Evolutionary conservation across 2,888 invertebrate genomes (phyloP).

Genomic region (Nymphalis urticae): DNA sequence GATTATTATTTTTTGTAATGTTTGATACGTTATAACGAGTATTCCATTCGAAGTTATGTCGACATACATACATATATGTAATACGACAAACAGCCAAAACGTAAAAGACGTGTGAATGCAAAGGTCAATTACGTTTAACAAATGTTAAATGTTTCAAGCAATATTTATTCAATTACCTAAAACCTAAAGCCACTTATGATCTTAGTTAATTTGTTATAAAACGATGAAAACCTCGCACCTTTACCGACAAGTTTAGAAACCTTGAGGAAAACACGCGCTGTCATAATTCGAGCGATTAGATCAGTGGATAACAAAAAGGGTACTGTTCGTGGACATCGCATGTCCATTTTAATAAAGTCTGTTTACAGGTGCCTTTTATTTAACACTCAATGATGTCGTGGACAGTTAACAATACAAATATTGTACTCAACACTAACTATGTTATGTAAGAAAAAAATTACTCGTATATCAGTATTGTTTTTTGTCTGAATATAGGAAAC

Average conservation of each 20-base stretch:
- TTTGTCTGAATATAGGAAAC: too few species aligned
- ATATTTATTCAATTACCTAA: slow-evolving; percentile 23
- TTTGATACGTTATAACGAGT: background rate
- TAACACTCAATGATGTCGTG: slow-evolving; percentile 27
- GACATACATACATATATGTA: background rate
- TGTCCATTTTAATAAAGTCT: slow-evolving; percentile 37
- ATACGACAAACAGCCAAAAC: background rate
- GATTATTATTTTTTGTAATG: too few species aligned
- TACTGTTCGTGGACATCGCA: slow-evolving; percentile 36
- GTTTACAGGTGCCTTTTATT: slow-evolving; percentile 33
- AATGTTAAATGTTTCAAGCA: slow-evolving; percentile 1
- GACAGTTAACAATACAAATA: slow-evolving; percentile 19
- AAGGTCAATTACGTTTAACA: background rate
- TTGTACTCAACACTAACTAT: slow-evolving; percentile 7
- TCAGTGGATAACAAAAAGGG: slow-evolving; percentile 38
- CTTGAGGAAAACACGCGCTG: slow-evolving; percentile 36
- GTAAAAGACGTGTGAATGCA: background rate
- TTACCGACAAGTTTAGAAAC: slow-evolving; percentile 25
- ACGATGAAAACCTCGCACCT: slow-evolving; percentile 40
- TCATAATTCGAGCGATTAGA: slow-evolving; percentile 44
- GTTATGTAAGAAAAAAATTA: background rate
- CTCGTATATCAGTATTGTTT: too few species aligned
- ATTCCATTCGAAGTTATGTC: background rate
- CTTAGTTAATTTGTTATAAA: slow-evolving; percentile 22
- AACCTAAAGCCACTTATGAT: slow-evolving; percentile 20